A percentile compares a stretch with the other conserved stretches of the same genome.
Conservation (phyloP, 1,140 invertebrate genomes). For the Drosophila ambigua region DNA sequence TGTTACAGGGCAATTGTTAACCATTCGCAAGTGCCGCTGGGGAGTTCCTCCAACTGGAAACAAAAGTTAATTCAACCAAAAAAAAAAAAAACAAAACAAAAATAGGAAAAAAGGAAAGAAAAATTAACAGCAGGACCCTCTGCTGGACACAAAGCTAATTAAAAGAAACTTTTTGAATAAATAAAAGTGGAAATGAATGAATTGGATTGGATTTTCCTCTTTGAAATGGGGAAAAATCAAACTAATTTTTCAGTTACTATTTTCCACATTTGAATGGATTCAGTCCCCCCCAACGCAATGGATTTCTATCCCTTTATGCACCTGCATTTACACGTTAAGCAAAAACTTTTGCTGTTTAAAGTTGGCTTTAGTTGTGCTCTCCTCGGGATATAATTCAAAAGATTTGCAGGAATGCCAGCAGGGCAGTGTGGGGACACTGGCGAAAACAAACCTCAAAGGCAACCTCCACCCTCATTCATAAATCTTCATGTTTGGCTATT, state of each 20-base stretch:
- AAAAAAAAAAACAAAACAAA: constrained; percentile 24
- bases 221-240: constrained; percentile 1
- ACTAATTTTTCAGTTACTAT: too few relatives aligned
- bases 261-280: neutral
- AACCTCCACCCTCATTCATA: constrained; percentile 53
- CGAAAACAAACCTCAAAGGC: constrained; percentile 49
- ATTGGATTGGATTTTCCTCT: constrained; percentile 5
- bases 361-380: constrained; percentile 21
- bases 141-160: constrained; percentile 17
- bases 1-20: constrained; percentile 59
- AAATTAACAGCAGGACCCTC: constrained; percentile 38
- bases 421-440: constrained; percentile 15
- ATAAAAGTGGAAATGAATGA: constrained; percentile 23
- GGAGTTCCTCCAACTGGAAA: constrained; percentile 43
- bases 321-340: neutral
- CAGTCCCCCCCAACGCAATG: neutral
- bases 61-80: constrained; percentile 32
- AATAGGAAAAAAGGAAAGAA: neutral
- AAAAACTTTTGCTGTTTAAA: constrained; percentile 30
- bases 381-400: constrained; percentile 47
- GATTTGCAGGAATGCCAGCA: constrained; percentile 49
- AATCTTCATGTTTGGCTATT: constrained; percentile 79
- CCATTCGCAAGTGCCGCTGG: constrained; percentile 34
- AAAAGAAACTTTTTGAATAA: neutral
- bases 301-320: too few relatives aligned